Evolutionary conservation across 2,113 vertebrate species (phyloP), one percentile per base, ranked within the genome.

Genomic region (Tamias sibiricus): DNA sequence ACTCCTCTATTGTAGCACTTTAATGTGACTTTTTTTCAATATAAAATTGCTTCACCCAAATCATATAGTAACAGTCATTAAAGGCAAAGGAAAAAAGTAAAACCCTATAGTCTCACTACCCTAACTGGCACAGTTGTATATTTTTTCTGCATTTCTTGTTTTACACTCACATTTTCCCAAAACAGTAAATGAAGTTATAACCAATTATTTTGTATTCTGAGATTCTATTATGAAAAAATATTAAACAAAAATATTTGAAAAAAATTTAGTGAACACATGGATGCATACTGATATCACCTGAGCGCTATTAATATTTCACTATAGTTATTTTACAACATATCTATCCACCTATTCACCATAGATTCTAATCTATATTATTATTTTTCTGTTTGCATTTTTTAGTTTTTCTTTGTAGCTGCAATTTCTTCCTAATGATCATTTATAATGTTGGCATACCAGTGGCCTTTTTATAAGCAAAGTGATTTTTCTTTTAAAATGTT

Each of bases 341-440:
- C 30, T 94, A 49, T 28, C 20, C 12, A 83, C 20, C 17, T 72
- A 64, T 20, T 14, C 22, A 81, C 30, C 8, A 68, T 9, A 71
- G 9, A 1, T 62, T 87, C 81, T 64, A 72, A 92, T 86, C 32
- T 49, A 32, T 72, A 16, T 80, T n/a, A 44, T 84, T 89, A 95
- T 19, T 76, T 82, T 96, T 81, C n/a, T 76, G 14, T 69, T 93
- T 42, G 79, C n/a, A 72, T 81, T 94, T 94, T 79, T 1, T 35
- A 72, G 1, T 62, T 71, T 82, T 81, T 62, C 4, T 17, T 42
- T 62, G 14, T 72, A 66, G 35, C n/a, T 97, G 0, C 8, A 82
- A 75, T 92, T 97, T 92, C 71, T 91, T 59, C 42, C 87, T 71
- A 96, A 80, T 75, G 80, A 84, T 52, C 49, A 81, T 93, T 90